phyloP scores from a whole-genome alignment of 2,797 vertebrate species.

The Acestrorhynchus altus region DNA sequence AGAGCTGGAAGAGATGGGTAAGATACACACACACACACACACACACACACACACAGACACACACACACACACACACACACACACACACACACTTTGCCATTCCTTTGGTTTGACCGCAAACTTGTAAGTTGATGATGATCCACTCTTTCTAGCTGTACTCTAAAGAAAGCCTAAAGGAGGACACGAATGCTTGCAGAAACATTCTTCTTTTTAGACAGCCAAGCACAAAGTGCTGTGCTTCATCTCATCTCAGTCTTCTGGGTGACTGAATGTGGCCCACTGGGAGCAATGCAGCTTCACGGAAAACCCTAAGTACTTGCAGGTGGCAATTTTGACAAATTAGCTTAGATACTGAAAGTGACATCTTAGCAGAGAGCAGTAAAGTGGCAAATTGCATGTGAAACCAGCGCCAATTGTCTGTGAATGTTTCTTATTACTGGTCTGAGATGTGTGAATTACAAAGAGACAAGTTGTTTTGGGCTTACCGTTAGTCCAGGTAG shows the following conservation, averaged over 20 bases:
- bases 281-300: slow-evolving; percentile 6
- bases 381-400: background rate
- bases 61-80: slow-evolving; percentile 16
- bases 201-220: background rate
- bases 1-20: slow-evolving; percentile 90
- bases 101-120: background rate
- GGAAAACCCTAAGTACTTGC: background rate
- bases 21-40: slow-evolving; percentile 39
- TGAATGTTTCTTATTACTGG: background rate
- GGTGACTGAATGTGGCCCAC: background rate
- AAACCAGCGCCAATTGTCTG: background rate
- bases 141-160: background rate
- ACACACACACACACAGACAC: slow-evolving; percentile 31
- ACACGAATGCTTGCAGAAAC: background rate
- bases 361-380: background rate
- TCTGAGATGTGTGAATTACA: background rate
- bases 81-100: slow-evolving; percentile 9
- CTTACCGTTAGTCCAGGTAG: too few relatives aligned
- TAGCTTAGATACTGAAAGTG: background rate
- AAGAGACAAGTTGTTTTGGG: background rate
- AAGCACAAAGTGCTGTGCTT: background rate
- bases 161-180: background rate
- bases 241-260: background rate
- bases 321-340: slow-evolving; percentile 27
- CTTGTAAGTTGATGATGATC: background rate